These are phyloP conservation scores for Smutsia gigantea DNA, from an alignment of 2,797 vertebrate genomes.

Conservation along the genomic window DNA sequence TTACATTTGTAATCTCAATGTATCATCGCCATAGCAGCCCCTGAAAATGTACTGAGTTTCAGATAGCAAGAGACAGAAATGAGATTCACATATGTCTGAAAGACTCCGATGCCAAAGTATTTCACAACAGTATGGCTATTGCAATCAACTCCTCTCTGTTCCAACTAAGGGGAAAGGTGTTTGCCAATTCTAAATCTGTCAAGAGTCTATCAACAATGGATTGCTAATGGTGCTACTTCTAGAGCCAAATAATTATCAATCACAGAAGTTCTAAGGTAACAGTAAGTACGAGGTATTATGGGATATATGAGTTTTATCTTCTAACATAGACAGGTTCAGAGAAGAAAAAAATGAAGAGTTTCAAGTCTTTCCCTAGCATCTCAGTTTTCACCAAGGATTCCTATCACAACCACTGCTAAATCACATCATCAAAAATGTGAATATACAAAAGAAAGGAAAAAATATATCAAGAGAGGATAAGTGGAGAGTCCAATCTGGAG, in stretches of 20 bases:
- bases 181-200: neutral
- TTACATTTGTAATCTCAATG: neutral
- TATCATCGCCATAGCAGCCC: neutral
- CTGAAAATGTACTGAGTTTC: neutral
- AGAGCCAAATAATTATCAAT: neutral
- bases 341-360: neutral
- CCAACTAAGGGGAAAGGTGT: slow-evolving; percentile 25
- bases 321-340: neutral
- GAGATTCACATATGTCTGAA: neutral
- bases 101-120: neutral
- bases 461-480: neutral
- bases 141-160: neutral
- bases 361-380: neutral
- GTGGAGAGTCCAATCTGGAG: neutral
- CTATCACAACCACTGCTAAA: neutral
- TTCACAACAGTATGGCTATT: neutral
- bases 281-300: neutral
- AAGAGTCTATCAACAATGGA: neutral
- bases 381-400: neutral
- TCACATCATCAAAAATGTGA: neutral
- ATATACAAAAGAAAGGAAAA: neutral
- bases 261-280: neutral
- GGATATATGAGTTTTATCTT: neutral
- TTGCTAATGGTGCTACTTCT: neutral
- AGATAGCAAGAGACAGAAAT: neutral